Base-by-base conservation (phyloP, 2,797 vertebrate species). In the Typhlichthys subterraneus region DNA sequence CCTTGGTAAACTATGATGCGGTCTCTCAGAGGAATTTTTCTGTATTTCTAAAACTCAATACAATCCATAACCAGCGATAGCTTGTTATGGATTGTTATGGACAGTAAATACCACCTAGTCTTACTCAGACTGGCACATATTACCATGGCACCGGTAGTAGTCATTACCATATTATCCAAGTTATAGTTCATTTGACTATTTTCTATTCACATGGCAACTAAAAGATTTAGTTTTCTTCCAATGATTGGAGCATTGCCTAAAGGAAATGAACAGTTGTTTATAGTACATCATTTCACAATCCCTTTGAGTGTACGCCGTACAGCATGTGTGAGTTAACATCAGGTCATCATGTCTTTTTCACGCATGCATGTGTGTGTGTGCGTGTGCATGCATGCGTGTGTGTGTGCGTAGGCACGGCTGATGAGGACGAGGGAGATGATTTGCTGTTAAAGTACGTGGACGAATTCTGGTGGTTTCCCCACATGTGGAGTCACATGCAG, bases 401-500 rank as follows among this genome's bases (percentile, higher is more conserved):
- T 70, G 54, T 67, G 54, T 12, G 13, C 38, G 14, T 62, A 86
- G 79, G 96, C 33, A 97, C 95, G 0, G 88, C 88, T 52, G 94
- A 97, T 63, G 97, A 99, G 70, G 96, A 99, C 51, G 93, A 95
- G 69, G 97, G 97, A 0, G 97, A 99, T 23, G 97, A 98, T 84
- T 88, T 97, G 52, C 81, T 98, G 59, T 72, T 99, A 73, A 86
- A 89, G 47, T 97, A 96, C 7, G 96, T 97, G 64, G 85, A 95
- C 63, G 95, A 98, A 80, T 99, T 99, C 91, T 99, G 97, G 97
- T 99, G 97, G 97, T 99, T 99, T 70, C 97, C 97, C 61, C 97
- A 98, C 83, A 99, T 99, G 97, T 99, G 96, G 97, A 99, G 95
- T 71, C 97, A 98, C 79, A 98, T 99, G 96, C 97, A 98, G 87